A percentile compares a stretch with the other conserved stretches of the same genome.
Evolutionary conservation across 2,797 vertebrate species (phyloP).

Genomic region (Sus cebifrons): DNA sequence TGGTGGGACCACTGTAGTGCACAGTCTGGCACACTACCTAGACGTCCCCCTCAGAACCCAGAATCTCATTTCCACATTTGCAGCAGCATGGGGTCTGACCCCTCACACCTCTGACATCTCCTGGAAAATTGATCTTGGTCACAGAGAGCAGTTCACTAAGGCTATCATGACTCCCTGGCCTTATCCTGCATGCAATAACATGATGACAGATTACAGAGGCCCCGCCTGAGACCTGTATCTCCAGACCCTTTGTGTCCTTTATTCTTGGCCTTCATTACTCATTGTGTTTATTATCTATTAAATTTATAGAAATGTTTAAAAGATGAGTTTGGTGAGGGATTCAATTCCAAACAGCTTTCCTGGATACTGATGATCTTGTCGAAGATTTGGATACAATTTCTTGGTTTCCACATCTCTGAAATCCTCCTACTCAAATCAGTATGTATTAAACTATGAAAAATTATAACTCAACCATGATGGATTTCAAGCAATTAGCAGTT

Average conservation of each 20-base stretch:
- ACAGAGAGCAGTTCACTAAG: background rate
- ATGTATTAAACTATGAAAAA: background rate
- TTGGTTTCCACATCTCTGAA: background rate
- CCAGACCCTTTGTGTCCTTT: background rate
- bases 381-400: background rate
- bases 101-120: background rate
- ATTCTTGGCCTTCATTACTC: background rate
- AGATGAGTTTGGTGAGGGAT: background rate
- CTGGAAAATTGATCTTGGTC: background rate
- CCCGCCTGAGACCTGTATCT: background rate
- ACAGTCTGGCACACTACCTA: fast-evolving
- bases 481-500: constrained; percentile 15
- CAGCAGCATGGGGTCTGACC: background rate
- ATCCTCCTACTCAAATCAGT: background rate
- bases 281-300: background rate
- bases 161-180: fast-evolving
- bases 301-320: background rate
- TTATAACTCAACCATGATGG: background rate
- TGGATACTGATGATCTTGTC: background rate
- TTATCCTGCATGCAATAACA: background rate
- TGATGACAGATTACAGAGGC: background rate
- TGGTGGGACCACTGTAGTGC: fast-evolving
- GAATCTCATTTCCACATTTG: background rate
- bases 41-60: background rate
- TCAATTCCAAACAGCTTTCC: background rate